A percentile compares a stretch with the other conserved stretches of the same genome.
These are phyloP conservation scores for Troides oblongomaculatus DNA, from an alignment of 2,888 invertebrate species.

Conservation along the genomic window DNA sequence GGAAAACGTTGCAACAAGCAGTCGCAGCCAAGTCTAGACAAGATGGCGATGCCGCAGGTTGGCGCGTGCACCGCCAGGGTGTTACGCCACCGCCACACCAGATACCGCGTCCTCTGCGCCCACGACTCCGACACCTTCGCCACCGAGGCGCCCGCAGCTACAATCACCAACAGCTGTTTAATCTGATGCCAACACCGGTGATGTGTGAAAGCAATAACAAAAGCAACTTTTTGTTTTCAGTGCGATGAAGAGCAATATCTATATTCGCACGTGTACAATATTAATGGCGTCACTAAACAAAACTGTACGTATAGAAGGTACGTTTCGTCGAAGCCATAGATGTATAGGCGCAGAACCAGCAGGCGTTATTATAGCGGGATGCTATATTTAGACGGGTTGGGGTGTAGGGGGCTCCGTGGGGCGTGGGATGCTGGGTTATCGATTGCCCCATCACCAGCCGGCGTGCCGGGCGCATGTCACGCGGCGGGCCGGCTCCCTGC, in stretches of 20 bases:
- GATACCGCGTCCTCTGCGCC: conserved; percentile 45
- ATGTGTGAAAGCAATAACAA: not conserved
- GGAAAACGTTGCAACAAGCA: conserved; percentile 48
- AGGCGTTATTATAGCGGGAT: conserved; percentile 61
- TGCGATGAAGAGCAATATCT: not conserved
- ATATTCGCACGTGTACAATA: not conserved
- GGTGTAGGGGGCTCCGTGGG: conserved; percentile 54
- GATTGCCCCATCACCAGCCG: conserved; percentile 71
- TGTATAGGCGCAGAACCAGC: conserved; percentile 45
- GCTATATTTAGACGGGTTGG: conserved; percentile 71
- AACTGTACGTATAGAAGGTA: not conserved
- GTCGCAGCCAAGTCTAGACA: conserved; percentile 54
- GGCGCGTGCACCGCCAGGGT: conserved; percentile 59
- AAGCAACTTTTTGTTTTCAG: not conserved
- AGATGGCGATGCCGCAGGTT: conserved; percentile 57
- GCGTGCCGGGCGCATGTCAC: conserved; percentile 62
- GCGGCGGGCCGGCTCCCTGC: conserved; percentile 35
- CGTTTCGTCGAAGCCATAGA: conserved; percentile 9
- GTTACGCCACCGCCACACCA: conserved; percentile 54
- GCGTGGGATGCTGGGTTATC: conserved; percentile 69
- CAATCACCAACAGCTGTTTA: conserved; percentile 49
- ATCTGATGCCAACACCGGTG: conserved; percentile 29
- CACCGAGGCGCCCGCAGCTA: conserved; percentile 44
- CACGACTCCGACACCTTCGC: conserved; percentile 43
- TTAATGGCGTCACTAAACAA: not conserved